Percentiles rank a stretch among this genome's conserved stretches.
phyloP scores from a whole-genome alignment of 2,113 vertebrate species.

The Phaethornis superciliosus region DNA sequence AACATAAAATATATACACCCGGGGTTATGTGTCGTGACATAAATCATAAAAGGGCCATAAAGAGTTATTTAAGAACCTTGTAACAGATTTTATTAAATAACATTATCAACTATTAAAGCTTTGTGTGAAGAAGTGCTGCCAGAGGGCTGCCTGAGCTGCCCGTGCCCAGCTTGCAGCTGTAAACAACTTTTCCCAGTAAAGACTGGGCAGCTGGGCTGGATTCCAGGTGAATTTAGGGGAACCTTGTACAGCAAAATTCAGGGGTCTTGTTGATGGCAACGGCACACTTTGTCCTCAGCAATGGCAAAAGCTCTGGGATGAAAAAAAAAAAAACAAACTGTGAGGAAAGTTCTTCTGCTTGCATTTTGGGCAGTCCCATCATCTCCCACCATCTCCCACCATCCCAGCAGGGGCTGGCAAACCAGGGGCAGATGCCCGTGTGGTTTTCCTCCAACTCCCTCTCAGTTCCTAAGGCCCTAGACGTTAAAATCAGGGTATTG shows the following conservation, averaged over 20 bases:
- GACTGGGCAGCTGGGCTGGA: neutral
- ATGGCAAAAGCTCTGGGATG: rapidly evolving
- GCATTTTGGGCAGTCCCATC: neutral
- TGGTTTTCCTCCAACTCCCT: neutral
- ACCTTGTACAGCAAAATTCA: neutral
- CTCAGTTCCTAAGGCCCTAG: neutral
- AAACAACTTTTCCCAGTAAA: neutral
- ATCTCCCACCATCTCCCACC: too few relatives aligned
- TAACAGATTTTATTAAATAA: conserved; percentile 39
- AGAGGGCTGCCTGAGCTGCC: neutral
- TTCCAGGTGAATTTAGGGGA: neutral
- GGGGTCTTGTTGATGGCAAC: neutral
- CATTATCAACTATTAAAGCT: conserved; percentile 29
- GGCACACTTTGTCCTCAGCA: rapidly evolving
- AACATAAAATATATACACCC: conserved; percentile 31
- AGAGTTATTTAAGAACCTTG: conserved; percentile 43
- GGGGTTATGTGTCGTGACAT: conserved; percentile 28
- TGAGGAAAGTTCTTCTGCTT: neutral
- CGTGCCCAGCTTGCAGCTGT: neutral
- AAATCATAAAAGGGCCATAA: conserved; percentile 48
- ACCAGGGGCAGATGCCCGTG: neutral
- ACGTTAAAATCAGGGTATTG: neutral
- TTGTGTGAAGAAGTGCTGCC: neutral
- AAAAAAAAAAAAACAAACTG: neutral
- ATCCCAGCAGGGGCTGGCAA: neutral